phyloP scores from a whole-genome alignment of 2,888 invertebrate genomes.

The Bibio marci region DNA sequence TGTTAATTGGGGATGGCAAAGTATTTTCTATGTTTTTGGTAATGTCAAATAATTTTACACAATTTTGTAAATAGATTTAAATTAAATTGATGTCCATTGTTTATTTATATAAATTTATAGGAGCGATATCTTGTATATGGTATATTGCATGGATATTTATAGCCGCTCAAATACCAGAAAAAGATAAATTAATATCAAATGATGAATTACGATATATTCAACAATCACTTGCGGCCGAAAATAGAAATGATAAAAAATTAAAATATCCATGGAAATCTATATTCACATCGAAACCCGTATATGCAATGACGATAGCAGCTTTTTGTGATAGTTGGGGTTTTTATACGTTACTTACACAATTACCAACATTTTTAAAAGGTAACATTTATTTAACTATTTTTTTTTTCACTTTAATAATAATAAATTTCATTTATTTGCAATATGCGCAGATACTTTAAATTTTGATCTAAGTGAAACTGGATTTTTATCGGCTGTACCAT shows the following conservation, averaged over 20 bases:
- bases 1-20: too few relatives aligned
- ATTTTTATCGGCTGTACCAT: slow-evolving; percentile 70
- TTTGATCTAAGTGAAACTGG: slow-evolving; percentile 64
- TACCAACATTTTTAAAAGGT: slow-evolving; percentile 74
- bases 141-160: slow-evolving; percentile 45
- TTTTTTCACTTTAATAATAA: slow-evolving; percentile 1
- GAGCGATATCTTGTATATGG: slow-evolving; percentile 42
- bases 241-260: slow-evolving; percentile 15
- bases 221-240: slow-evolving; percentile 31
- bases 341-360: slow-evolving; percentile 64
- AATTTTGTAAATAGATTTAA: too few relatives aligned
- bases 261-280: slow-evolving; percentile 55
- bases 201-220: slow-evolving; percentile 60
- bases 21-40: slow-evolving; percentile 33
- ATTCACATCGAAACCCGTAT: slow-evolving; percentile 57
- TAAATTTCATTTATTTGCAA: background rate
- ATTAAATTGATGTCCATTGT: too few relatives aligned
- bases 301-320: slow-evolving; percentile 69
- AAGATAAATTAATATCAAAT: slow-evolving; percentile 52
- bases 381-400: too few relatives aligned
- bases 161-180: slow-evolving; percentile 36
- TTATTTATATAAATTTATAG: too few relatives aligned
- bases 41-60: too few relatives aligned
- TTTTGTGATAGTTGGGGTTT: slow-evolving; percentile 86
- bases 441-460: too few relatives aligned